Conservation (phyloP, 2,888 invertebrate genomes). For the Acholoe squamosa region DNA sequence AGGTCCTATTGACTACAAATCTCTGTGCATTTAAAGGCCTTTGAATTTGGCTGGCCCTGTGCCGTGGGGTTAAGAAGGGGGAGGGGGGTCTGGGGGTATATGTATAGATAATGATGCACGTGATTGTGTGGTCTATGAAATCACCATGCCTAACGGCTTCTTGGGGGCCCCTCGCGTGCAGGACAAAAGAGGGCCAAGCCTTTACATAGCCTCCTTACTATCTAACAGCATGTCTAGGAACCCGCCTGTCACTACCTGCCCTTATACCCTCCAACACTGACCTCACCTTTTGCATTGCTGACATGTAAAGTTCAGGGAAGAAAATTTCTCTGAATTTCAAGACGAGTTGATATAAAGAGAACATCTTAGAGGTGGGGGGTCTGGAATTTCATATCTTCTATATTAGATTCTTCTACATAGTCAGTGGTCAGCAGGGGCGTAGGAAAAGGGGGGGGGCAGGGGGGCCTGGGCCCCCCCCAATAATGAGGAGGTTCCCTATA, state of each 20-base stretch:
- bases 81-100: background rate
- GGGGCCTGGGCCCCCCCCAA: too few species aligned
- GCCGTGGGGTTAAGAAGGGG: background rate
- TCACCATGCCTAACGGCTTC: constrained; percentile 50
- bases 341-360: too few species aligned
- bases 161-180: constrained; percentile 15
- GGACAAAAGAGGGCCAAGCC: background rate
- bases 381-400: too few species aligned
- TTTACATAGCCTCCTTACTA: background rate
- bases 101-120: background rate
- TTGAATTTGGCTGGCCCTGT: background rate
- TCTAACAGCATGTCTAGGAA: constrained; percentile 32
- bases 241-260: background rate
- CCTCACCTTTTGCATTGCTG: too few species aligned
- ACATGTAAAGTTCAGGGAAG: too few species aligned
- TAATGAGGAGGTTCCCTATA: too few species aligned
- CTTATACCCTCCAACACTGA: background rate
- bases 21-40: background rate
- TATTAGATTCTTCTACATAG: too few species aligned
- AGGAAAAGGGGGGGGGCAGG: too few species aligned
- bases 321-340: too few species aligned
- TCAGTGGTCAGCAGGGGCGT: too few species aligned
- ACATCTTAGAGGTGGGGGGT: too few species aligned
- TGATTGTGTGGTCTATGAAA: constrained; percentile 31
- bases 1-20: background rate